These are phyloP conservation scores for Lepeophtheirus salmonis DNA, from an alignment of 1,140 invertebrate genomes.

Conservation along the genomic window DNA sequence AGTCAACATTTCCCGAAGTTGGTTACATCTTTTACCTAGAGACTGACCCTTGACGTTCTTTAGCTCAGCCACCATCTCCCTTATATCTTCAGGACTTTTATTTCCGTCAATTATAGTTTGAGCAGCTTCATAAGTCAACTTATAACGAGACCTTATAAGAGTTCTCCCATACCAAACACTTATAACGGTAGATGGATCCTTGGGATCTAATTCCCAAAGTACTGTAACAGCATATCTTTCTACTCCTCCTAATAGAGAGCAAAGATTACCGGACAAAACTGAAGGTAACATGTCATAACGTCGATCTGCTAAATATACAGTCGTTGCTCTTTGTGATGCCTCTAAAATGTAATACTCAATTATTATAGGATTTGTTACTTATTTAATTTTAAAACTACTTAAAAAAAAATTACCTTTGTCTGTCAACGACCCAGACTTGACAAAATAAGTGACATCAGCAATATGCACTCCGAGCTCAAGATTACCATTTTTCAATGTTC, in stretches of 20 bases:
- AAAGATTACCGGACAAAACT: conserved; percentile 32
- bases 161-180: conserved; percentile 29
- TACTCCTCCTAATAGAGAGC: conserved; percentile 30
- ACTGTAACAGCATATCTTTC: conserved; percentile 33
- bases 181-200: conserved; percentile 23
- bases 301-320: conserved; percentile 31
- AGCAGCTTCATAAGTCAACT: conserved; percentile 30
- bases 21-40: conserved; percentile 16
- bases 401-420: conserved; percentile 23
- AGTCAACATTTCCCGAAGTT: conserved; percentile 23
- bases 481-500: conserved; percentile 26
- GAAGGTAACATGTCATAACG: conserved; percentile 35
- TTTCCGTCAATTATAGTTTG: conserved; percentile 24
- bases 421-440: conserved; percentile 26
- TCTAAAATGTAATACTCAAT: no score
- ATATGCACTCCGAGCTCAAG: conserved; percentile 33
- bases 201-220: conserved; percentile 29
- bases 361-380: background rate
- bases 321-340: conserved; percentile 30
- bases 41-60: conserved; percentile 20
- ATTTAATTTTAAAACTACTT: background rate
- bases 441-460: conserved; percentile 33
- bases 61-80: conserved; percentile 26
- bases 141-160: conserved; percentile 28
- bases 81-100: conserved; percentile 22